phyloP scores from a whole-genome alignment of 2,113 vertebrate species.

The Bubo bubo region DNA sequence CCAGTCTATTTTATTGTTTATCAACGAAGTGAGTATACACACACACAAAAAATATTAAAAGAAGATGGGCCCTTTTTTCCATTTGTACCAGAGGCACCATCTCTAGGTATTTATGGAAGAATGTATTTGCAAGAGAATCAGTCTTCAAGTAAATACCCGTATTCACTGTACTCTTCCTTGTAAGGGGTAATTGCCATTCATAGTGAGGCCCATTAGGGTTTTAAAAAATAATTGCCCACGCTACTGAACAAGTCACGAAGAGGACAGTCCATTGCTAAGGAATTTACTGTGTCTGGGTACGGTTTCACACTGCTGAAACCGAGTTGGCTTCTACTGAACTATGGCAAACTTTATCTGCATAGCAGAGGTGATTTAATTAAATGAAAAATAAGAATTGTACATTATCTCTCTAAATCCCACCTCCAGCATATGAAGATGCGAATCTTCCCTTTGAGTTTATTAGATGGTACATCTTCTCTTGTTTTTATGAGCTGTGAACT shows the following conservation, averaged over 20 bases:
- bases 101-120: conserved; percentile 27
- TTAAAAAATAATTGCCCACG: neutral
- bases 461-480: neutral
- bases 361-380: neutral
- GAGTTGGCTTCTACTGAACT: neutral
- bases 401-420: neutral
- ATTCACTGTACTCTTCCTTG: neutral
- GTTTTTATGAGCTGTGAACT: neutral
- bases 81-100: neutral
- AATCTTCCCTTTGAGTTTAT: neutral
- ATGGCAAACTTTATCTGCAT: neutral
- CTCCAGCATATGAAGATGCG: neutral
- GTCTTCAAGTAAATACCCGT: conserved; percentile 21
- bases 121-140: conserved; percentile 28
- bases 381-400: neutral
- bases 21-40: neutral
- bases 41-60: neutral
- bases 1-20: neutral
- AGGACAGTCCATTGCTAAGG: neutral
- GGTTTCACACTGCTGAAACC: neutral
- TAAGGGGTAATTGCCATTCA: conserved; percentile 40
- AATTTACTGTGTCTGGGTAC: neutral
- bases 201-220: conserved; percentile 5
- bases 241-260: neutral
- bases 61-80: neutral